phyloP scores from a whole-genome alignment of 2,888 invertebrate species.

The Blastobasis lacticolella region DNA sequence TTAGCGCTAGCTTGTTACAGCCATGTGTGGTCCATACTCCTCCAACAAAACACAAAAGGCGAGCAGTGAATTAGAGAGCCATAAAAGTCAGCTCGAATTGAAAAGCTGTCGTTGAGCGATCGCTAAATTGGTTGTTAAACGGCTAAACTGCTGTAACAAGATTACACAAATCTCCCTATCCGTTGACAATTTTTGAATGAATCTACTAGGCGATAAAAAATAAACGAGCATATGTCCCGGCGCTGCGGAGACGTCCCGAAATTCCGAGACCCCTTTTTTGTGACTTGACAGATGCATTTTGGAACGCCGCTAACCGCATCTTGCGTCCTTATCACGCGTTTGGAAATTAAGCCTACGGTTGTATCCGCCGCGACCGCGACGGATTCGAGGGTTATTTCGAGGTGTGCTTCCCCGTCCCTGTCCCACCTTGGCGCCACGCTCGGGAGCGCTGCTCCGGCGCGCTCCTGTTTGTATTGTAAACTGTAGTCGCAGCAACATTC shows the following conservation, averaged over 20 bases:
- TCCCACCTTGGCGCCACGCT: slow-evolving; percentile 62
- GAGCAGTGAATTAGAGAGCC: slow-evolving; percentile 19
- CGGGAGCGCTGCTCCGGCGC: slow-evolving; percentile 41
- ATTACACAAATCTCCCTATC: slow-evolving; percentile 68
- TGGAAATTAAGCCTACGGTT: slow-evolving; percentile 55
- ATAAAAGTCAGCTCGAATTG: slow-evolving; percentile 37
- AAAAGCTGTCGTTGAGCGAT: slow-evolving; percentile 28
- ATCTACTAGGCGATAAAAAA: slow-evolving; percentile 57
- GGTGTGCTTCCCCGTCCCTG: slow-evolving; percentile 58
- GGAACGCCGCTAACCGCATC: slow-evolving; percentile 68
- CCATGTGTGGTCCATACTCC: slow-evolving; percentile 4
- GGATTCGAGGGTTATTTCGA: slow-evolving; percentile 66
- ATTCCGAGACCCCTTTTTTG: slow-evolving; percentile 66
- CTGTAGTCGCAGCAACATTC: slow-evolving; percentile 43
- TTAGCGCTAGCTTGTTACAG: slow-evolving; percentile 1
- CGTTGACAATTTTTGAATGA: slow-evolving; percentile 72
- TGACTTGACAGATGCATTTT: slow-evolving; percentile 71
- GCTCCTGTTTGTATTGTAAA: slow-evolving; percentile 59
- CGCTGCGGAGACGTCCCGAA: slow-evolving; percentile 62
- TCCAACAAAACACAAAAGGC: slow-evolving; percentile 20
- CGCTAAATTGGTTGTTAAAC: slow-evolving; percentile 55
- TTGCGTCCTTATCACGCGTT: slow-evolving; percentile 64
- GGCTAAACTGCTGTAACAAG: slow-evolving; percentile 58
- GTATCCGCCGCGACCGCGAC: slow-evolving; percentile 41
- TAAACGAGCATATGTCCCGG: slow-evolving; percentile 63